Evolutionary conservation across 2,113 vertebrate species (phyloP).

Genomic region (Oenanthe oenanthe): DNA sequence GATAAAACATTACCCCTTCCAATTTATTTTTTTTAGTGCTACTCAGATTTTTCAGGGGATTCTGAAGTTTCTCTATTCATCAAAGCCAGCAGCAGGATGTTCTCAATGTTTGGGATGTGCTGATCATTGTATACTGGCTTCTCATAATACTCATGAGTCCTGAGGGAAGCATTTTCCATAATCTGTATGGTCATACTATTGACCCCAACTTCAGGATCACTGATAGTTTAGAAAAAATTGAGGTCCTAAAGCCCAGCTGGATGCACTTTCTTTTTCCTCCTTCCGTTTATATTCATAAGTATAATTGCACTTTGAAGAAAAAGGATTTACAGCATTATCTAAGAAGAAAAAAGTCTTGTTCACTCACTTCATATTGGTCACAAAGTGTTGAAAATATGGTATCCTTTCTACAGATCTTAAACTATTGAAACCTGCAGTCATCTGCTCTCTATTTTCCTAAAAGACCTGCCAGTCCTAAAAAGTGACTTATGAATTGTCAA

Average conservation of each 20-base stretch:
- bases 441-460: background rate
- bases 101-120: background rate
- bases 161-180: background rate
- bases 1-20: background rate
- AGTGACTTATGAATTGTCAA: background rate
- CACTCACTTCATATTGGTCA: background rate
- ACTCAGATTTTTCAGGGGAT: background rate
- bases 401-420: background rate
- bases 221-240: background rate
- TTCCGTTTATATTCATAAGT: background rate
- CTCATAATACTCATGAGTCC: background rate
- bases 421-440: background rate
- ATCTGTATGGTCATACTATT: background rate
- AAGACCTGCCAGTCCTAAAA: background rate
- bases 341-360: background rate
- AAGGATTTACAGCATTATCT: background rate
- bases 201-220: background rate
- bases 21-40: background rate
- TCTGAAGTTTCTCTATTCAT: background rate
- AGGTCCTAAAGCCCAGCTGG: background rate
- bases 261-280: background rate
- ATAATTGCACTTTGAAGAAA: background rate
- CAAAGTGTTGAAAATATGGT: background rate
- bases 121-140: background rate
- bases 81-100: background rate